Conservation (phyloP, 2,797 vertebrate species). For the Leucoraja ocellata region DNA sequence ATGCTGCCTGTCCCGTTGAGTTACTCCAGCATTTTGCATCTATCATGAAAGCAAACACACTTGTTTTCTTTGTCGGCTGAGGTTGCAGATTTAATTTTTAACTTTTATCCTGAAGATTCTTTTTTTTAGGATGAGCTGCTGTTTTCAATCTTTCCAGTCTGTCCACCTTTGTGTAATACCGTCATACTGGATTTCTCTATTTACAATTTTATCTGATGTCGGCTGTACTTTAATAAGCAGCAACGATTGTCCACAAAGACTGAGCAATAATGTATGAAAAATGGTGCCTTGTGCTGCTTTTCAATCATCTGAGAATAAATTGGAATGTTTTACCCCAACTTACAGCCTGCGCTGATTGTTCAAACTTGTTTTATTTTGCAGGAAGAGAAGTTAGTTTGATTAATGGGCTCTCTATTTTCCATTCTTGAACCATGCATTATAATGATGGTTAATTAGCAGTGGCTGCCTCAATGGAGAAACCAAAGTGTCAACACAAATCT, state of each 20-base stretch:
- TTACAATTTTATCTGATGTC: not conserved
- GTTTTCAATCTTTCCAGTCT: too few relatives aligned
- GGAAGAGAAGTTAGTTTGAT: not conserved
- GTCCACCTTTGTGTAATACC: not conserved
- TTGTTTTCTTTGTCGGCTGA: not conserved
- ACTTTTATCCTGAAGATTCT: not conserved
- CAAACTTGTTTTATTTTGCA: not conserved
- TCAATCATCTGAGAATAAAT: conserved; percentile 3
- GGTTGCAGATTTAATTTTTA: not conserved
- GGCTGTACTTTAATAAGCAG: not conserved
- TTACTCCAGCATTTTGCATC: too few relatives aligned
- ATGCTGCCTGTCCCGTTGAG: too few relatives aligned
- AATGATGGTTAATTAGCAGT: conserved; percentile 19
- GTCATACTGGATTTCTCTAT: not conserved
- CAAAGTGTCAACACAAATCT: not conserved
- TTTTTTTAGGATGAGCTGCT: not conserved
- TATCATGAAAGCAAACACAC: not conserved
- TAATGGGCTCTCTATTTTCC: not conserved
- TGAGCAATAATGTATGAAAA: not conserved
- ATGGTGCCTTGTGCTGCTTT: not conserved
- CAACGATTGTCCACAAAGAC: too few relatives aligned
- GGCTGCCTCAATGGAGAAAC: not conserved
- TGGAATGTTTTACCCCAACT: not conserved
- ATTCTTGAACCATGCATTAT: not conserved
- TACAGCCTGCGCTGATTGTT: not conserved